Evolutionary conservation across 2,888 invertebrate species (phyloP), one percentile per base, ranked within the genome.

Genomic region (Dryadula phaetusa): DNA sequence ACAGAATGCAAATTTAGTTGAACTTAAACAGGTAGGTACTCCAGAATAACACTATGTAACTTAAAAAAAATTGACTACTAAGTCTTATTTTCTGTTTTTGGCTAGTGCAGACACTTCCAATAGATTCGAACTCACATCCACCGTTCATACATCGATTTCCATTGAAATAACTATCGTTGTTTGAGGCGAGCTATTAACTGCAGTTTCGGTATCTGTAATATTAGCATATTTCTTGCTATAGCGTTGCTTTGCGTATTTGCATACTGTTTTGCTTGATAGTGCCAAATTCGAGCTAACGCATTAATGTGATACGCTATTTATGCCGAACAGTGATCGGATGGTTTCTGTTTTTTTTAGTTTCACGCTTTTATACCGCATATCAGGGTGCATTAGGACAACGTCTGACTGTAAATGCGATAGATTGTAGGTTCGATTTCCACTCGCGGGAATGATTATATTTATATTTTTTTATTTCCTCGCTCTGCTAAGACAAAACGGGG

Each of bases 211-310:
- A 60, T 60, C 60, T 46, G 60, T 44, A 60, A 60, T 60, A 60
- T 60, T 60, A 60, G 46, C 60, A 60, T 63, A 60, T 37, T 67
- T 67, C 67, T 67, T 67, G 60, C 60, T 67, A 52, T 34, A 42
- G 25, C 18, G 60, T 58, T 56, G 62, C 46, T 37, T 58, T 44
- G 60, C 60, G 58, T 67, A 67, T 67, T 63, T 63, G 56, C 67
- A 60, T 67, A 67, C 28, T 60, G 44, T 60, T 60, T 46, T 37
- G 42, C 53, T 64, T n/a, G 53, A 28, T 64, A 62, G 42, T 64
- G 67, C 64, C 63, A 53, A 49, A 64, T 60, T 66, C 53, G 66
- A 44, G 53, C 37, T 44, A 44, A 61, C 61, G 42, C 60, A 60
- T 46, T 60, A 60, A 60, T 60, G 46, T 34, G 16, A 60, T 61